A percentile compares a stretch with the other conserved stretches of the same genome.
Evolutionary conservation across 2,113 vertebrate species (phyloP).

Genomic region (Cnemophilus loriae): DNA sequence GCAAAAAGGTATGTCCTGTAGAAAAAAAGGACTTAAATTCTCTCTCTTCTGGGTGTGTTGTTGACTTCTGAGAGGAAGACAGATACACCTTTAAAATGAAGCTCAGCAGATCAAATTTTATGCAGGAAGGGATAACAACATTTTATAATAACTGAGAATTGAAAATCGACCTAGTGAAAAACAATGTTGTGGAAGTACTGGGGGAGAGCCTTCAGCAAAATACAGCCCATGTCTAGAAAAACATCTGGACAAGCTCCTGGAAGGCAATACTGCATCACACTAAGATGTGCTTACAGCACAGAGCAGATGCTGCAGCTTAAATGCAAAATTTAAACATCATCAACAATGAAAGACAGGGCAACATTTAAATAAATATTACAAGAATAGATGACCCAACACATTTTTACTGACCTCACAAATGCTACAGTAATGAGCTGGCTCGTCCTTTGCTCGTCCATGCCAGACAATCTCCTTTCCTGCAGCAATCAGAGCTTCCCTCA

Average conservation of each 20-base stretch:
- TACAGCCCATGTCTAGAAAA: neutral
- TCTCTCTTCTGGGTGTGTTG: neutral
- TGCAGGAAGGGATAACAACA: neutral
- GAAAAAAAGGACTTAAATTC: neutral
- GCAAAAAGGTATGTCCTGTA: neutral
- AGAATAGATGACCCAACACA: neutral
- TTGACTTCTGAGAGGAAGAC: neutral
- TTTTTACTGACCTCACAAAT: slow-evolving; percentile 89
- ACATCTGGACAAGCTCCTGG: neutral
- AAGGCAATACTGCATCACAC: neutral
- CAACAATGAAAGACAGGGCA: neutral
- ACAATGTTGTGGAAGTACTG: neutral
- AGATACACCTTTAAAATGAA: neutral
- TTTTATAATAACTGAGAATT: slow-evolving; percentile 4
- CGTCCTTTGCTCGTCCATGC: slow-evolving; percentile 89
- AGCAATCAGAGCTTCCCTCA: slow-evolving; percentile 88
- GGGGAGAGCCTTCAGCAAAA: neutral
- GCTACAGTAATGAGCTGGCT: slow-evolving; percentile 98
- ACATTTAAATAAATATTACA: neutral
- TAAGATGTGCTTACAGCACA: neutral
- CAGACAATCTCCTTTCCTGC: slow-evolving; percentile 91
- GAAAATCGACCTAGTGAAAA: neutral
- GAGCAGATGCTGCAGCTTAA: neutral
- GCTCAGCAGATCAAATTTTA: neutral
- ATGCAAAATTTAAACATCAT: neutral